phyloP scores from a whole-genome alignment of 1,140 invertebrate species.

The Aphis gossypii region DNA sequence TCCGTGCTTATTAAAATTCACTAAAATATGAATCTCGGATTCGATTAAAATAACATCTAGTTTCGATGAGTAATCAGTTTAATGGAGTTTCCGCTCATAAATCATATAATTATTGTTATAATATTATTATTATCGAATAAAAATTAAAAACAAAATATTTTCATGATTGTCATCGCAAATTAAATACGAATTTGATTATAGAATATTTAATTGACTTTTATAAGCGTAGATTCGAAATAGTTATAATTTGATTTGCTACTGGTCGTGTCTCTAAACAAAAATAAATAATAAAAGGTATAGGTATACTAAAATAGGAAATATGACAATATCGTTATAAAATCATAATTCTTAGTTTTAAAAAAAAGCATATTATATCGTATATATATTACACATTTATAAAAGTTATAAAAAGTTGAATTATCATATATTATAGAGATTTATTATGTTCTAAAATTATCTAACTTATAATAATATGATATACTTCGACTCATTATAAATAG shows the following conservation, averaged over 20 bases:
- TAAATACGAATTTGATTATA: neutral
- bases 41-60: neutral
- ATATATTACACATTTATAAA: too few species aligned
- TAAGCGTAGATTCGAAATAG: neutral
- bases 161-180: neutral
- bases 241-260: neutral
- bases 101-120: neutral
- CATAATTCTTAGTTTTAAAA: neutral
- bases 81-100: neutral
- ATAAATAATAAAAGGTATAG: neutral
- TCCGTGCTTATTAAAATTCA: neutral
- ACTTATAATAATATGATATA: neutral
- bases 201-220: neutral
- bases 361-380: too few species aligned
- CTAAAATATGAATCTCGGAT: neutral
- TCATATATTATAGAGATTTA: neutral
- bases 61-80: neutral
- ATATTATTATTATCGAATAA: neutral
- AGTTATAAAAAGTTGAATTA: too few species aligned
- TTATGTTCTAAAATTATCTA: neutral
- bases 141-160: slow-evolving; percentile 10
- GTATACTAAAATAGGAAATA: neutral
- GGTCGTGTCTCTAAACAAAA: neutral
- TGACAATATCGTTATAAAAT: neutral
- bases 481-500: neutral